Conservation (phyloP, 2,888 invertebrate genomes). For the Athalia circularis region DNA sequence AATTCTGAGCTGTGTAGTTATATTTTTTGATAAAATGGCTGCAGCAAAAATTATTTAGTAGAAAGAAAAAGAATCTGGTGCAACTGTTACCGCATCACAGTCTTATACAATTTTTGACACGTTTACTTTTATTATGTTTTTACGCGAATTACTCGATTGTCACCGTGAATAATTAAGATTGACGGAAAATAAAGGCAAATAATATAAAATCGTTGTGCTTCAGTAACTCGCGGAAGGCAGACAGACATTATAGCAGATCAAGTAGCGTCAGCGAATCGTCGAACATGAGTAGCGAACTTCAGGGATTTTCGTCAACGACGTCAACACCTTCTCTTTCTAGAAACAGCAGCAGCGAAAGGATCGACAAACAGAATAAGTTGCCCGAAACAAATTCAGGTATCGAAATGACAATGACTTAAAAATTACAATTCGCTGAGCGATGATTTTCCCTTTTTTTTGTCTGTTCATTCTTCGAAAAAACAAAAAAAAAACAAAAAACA, state of each 20-base stretch:
- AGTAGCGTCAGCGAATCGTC: conserved; percentile 72
- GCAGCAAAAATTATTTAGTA: too few species aligned
- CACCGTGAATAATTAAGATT: background rate
- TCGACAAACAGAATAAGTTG: conserved; percentile 63
- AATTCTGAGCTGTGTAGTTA: too few species aligned
- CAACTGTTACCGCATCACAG: too few species aligned
- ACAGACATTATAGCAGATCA: conserved; percentile 69
- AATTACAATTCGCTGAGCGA: too few species aligned
- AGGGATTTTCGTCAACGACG: conserved; percentile 68
- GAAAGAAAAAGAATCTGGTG: too few species aligned
- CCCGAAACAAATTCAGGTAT: conserved; percentile 57
- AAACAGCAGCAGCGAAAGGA: conserved; percentile 69
- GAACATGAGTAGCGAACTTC: conserved; percentile 70
- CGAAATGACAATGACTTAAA: too few species aligned
- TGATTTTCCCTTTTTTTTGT: background rate
- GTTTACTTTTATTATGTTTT: background rate
- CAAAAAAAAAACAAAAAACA: background rate
- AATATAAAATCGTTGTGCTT: conserved; percentile 44
- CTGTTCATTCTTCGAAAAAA: background rate
- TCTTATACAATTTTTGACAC: background rate
- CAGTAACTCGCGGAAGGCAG: conserved; percentile 67
- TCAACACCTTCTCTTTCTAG: conserved; percentile 76
- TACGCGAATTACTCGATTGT: background rate
- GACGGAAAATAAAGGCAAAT: background rate
- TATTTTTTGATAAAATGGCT: too few species aligned